Base-by-base conservation (phyloP, 2,113 vertebrate species). In the Albula glossodonta region DNA sequence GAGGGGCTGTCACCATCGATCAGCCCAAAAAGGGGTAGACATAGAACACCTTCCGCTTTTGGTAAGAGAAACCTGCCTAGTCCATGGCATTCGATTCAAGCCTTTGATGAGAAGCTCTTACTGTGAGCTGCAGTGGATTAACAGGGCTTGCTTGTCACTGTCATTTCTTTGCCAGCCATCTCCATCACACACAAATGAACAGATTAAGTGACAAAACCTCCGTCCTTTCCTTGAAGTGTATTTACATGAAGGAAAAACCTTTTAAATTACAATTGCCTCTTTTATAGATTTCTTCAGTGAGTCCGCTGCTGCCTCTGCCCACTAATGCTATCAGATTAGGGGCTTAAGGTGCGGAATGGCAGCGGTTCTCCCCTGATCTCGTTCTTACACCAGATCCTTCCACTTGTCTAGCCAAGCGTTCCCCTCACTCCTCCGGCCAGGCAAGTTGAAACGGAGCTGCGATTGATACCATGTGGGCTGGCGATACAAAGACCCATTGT, bases 311-410 rank as follows among this genome's bases (percentile, higher is more conserved):
- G 83, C 90, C 94, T 92, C 93, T 95, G 93, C 95, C 94, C 85
- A 74, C 93, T 96, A 96, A 95, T 95, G 94, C 94, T 93, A 94
- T 93, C 93, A 94, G 95, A 96, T 96, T 95, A 95, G 91, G 91
- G 93, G 94, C 96, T 95, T 94, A 94, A 93, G 93, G 80, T 41
- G 91, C 90, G 88, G 90, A 66, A 3, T 82, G 94, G 91, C 88
- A 95, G 93, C 93, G 93, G 88, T 92, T 93, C 89, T 88, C 92
- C 93, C 92, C 92, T 91, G 91, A 92, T 94, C 94, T 93, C 92
- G 91, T 92, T 92, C 94, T 95, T 93, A 92, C 92, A 94, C 90
- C 92, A 92, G 90, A 89, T 90, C 88, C 94, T 94, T 93, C 94
- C 88, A 95, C 95, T 93, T 94, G 92, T 93, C 93, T 94, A 90